Evolutionary conservation across 2,113 vertebrate species (phyloP), one percentile per base, ranked within the genome.

Genomic region (Zeus faber): DNA sequence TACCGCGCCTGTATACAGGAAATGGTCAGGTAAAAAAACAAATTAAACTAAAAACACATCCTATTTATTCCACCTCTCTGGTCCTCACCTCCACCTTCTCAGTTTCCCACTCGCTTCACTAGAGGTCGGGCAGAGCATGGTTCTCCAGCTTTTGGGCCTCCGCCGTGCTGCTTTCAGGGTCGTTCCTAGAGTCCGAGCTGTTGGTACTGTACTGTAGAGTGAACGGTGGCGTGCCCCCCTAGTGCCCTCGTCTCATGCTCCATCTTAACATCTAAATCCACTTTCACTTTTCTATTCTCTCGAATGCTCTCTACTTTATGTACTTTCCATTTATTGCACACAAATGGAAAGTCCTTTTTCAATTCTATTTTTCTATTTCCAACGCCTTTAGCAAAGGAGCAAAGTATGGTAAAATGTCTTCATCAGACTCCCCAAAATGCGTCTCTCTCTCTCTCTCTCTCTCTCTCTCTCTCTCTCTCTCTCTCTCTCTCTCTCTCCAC

Each of bases 1-100:
- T 87, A 64, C 85, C 85, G 24, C 85, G 85, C 71, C 85, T 87
- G 67, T 87, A 87, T 84, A 86, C 85, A 81, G 85, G 85, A 87
- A 87, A 87, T 37, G 85, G 85, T 82, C 85, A 87, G 85, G 85
- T 87, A 87, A 87, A 72, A 62, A 53, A 45, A 66, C 23, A 0
- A 49, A 62, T n/a, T n/a, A n/a, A n/a, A n/a, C n/a, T n/a, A n/a
- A n/a, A n/a, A n/a, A n/a, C n/a, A n/a, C n/a, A n/a, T n/a, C n/a
- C n/a, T n/a, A n/a, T n/a, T n/a, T n/a, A n/a, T n/a, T n/a, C n/a
- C n/a, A n/a, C n/a, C n/a, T n/a, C n/a, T n/a, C n/a, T n/a, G n/a
- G n/a, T n/a, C n/a, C n/a, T n/a, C n/a, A n/a, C n/a, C n/a, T n/a
- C n/a, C n/a, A n/a, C n/a, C n/a, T n/a, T n/a, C n/a, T n/a, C n/a